Evolutionary conservation across 2,888 invertebrate genomes (phyloP).

Genomic region (Erebia aethiops): DNA sequence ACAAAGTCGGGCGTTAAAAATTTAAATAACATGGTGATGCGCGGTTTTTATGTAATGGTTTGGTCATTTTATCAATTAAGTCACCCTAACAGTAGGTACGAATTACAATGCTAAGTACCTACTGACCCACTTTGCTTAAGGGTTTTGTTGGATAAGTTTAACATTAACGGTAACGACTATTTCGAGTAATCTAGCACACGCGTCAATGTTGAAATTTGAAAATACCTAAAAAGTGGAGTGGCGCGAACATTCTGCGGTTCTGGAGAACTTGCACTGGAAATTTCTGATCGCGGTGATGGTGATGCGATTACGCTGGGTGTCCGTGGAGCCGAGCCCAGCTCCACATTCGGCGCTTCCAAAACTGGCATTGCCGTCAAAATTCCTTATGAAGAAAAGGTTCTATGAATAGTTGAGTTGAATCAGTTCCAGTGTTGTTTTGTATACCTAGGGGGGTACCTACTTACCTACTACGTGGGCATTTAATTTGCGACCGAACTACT

Average conservation of each 20-base stretch:
- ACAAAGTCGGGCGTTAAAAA: too few relatives aligned
- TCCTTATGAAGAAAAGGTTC: background rate
- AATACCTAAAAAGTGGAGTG: conserved; percentile 71
- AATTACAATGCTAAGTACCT: too few relatives aligned
- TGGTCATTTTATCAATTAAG: too few relatives aligned
- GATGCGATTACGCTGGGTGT: conserved; percentile 61
- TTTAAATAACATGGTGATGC: too few relatives aligned
- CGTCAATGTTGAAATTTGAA: background rate
- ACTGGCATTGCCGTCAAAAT: conserved; percentile 58
- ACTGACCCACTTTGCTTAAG: too few relatives aligned
- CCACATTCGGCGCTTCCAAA: conserved; percentile 68
- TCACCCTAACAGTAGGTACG: too few relatives aligned
- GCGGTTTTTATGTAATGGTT: too few relatives aligned
- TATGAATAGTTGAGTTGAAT: background rate
- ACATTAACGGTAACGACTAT: too few relatives aligned
- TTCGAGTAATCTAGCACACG: too few relatives aligned
- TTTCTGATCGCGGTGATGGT: conserved; percentile 68
- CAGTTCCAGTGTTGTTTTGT: background rate
- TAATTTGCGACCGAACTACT: background rate
- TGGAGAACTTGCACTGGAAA: conserved; percentile 74
- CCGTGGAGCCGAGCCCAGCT: conserved; percentile 68
- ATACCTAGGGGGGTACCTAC: background rate
- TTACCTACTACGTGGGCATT: background rate
- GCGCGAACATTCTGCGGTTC: conserved; percentile 65
- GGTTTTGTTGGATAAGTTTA: too few relatives aligned